A percentile compares a stretch with the other conserved stretches of the same genome.
phyloP scores from a whole-genome alignment of 2,797 vertebrate genomes.

The Clarias fuscus region DNA sequence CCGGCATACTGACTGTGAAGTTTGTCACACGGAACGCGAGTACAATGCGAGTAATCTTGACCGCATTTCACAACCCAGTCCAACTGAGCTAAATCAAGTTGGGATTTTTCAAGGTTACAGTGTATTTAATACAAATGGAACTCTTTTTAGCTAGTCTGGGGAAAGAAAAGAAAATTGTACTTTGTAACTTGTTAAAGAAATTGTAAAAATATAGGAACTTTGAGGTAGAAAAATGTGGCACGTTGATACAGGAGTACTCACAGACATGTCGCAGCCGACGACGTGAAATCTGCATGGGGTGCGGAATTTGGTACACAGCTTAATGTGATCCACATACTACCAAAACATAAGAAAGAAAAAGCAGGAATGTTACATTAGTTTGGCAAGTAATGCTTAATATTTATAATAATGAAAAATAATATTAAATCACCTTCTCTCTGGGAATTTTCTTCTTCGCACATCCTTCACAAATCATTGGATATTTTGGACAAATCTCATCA shows the following conservation, averaged over 20 bases:
- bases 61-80: too few relatives aligned
- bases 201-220: too few relatives aligned
- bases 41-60: too few relatives aligned
- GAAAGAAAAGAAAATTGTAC: too few relatives aligned
- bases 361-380: conserved; percentile 25
- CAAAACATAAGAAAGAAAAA: conserved; percentile 60
- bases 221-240: not conserved
- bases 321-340: conserved; percentile 94
- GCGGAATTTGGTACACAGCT: conserved; percentile 87
- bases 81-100: too few relatives aligned
- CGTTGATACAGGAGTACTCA: conserved; percentile 75
- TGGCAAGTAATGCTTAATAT: not conserved
- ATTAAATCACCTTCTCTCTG: conserved; percentile 83
- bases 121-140: too few relatives aligned
- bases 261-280: conserved; percentile 89
- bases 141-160: too few relatives aligned
- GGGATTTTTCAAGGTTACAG: too few relatives aligned
- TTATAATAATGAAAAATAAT: not conserved
- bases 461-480: conserved; percentile 90
- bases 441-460: conserved; percentile 92
- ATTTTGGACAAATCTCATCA: conserved; percentile 90
- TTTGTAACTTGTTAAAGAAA: too few relatives aligned
- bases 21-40: too few relatives aligned
- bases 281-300: conserved; percentile 88
- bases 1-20: too few relatives aligned